Evolutionary conservation across 2,797 vertebrate species (phyloP), one percentile per base, ranked within the genome.

Genomic region (Helarctos malayanus): DNA sequence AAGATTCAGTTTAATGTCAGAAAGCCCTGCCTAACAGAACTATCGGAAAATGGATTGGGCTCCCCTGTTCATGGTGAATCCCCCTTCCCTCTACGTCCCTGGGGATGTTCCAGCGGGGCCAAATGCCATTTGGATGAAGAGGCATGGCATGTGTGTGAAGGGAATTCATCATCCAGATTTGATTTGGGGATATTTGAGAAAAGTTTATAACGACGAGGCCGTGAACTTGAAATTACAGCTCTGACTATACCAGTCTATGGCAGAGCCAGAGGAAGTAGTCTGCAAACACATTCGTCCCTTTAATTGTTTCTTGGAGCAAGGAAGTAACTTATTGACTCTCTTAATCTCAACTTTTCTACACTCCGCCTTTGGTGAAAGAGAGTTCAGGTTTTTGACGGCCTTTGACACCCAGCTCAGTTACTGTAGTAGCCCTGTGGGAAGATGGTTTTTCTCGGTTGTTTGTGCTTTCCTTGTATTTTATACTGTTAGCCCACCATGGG

Each of bases 171-270:
- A 5, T 32, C 27, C 54, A 61, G 89, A 38, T 86, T 86, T 71
- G 10, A 81, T 90, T 29, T 78, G 49, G 95, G 68, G 80, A 80
- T 4, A 45, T 69, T 75, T 89, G 89, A 91, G 86, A 18, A 91
- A 75, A 82, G 29, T 19, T 41, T 10, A 2, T 47, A 23, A 84
- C 25, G 29, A 1, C 3, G 38, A 61, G 94, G 32, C 80, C 18
- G 0, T 78, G 75, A 71, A 29, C 49, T 86, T 57, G 57, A n/a
- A 41, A 57, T 56, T 14, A 7, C 14, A 38, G 52, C 52, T 35
- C 45, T 13, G 7, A 61, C 32, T 68, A 11, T 45, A 32, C 0
- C 6, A 16, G 21, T 61, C 56, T 21, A 1, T 61, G 0, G 0
- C 27, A 83, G 56, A 87, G 71, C 41, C 80, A 10, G 69, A 49